Conservation (phyloP, 2,888 invertebrate genomes). For the Drosophila histrio region DNA sequence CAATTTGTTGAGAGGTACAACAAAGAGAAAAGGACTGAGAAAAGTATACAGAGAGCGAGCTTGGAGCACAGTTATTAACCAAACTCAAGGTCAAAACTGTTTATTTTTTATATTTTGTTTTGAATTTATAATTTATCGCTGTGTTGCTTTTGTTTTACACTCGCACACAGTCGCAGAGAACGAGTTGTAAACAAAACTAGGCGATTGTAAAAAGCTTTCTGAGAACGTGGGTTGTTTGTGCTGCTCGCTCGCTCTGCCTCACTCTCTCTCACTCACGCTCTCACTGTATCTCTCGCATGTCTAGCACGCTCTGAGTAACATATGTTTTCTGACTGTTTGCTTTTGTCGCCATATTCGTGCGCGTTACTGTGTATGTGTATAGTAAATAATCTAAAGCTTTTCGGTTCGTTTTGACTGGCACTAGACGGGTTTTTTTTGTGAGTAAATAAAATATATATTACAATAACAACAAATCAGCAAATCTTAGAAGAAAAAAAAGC, state of each 20-base stretch:
- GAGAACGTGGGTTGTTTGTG: slow-evolving; percentile 46
- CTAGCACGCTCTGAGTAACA: slow-evolving; percentile 45
- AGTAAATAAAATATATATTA: slow-evolving; percentile 66
- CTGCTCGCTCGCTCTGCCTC: not conserved
- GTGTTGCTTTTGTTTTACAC: slow-evolving; percentile 75
- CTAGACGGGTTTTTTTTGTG: slow-evolving; percentile 46
- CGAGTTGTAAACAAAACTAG: slow-evolving; percentile 72
- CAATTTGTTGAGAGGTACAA: slow-evolving; percentile 39
- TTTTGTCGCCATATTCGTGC: slow-evolving; percentile 67
- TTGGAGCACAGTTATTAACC: slow-evolving; percentile 75
- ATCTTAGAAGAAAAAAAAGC: slow-evolving; percentile 52
- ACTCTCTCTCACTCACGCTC: slow-evolving; percentile 6
- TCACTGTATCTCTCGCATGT: not conserved
- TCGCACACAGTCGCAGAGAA: slow-evolving; percentile 12
- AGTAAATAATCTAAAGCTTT: slow-evolving; percentile 68
- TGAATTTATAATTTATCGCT: slow-evolving; percentile 81
- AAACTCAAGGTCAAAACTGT: slow-evolving; percentile 83
- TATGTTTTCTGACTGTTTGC: slow-evolving; percentile 73
- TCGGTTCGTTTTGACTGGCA: slow-evolving; percentile 18
- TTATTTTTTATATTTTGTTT: slow-evolving; percentile 84
- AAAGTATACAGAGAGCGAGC: slow-evolving; percentile 13
- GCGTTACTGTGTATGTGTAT: slow-evolving; percentile 21
- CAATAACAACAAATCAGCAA: slow-evolving; percentile 59
- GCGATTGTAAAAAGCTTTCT: slow-evolving; percentile 67
- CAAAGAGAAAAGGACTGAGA: slow-evolving; percentile 27